Percentiles rank a stretch among this genome's conserved stretches.
These are phyloP conservation scores for Microtus montanus DNA, from an alignment of 2,113 vertebrate genomes.

Conservation along the genomic window DNA sequence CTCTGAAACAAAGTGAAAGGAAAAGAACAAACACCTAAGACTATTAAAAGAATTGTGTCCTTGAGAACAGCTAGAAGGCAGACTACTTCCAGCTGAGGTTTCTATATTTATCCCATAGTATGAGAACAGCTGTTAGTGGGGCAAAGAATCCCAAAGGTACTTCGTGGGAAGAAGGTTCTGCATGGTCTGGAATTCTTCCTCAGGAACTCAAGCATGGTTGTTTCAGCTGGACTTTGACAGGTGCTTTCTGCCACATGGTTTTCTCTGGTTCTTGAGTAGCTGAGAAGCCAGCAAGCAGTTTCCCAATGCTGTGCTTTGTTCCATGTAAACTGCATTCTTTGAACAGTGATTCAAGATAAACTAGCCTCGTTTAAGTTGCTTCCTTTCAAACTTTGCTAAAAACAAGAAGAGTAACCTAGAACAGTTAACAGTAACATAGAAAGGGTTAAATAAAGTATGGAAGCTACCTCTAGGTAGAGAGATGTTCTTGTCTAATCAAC, in stretches of 20 bases:
- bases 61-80: not conserved
- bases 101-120: not conserved
- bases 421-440: too few species aligned
- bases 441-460: too few species aligned
- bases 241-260: not conserved
- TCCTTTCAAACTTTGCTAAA: not conserved
- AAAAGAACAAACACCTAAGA: not conserved
- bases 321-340: not conserved
- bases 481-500: not conserved
- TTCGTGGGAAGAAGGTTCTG: not conserved
- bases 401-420: not conserved
- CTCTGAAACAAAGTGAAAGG: not conserved
- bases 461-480: not conserved
- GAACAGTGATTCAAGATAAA: not conserved
- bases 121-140: not conserved
- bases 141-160: not conserved
- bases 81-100: not conserved
- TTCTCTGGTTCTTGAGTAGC: too few species aligned
- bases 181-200: too few species aligned
- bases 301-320: not conserved
- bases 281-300: not conserved
- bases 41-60: not conserved
- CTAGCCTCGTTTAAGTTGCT: too few species aligned
- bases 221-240: not conserved
- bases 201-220: not conserved